phyloP scores from a whole-genome alignment of 2,888 invertebrate species.

The Meiosimyza platycephala region DNA sequence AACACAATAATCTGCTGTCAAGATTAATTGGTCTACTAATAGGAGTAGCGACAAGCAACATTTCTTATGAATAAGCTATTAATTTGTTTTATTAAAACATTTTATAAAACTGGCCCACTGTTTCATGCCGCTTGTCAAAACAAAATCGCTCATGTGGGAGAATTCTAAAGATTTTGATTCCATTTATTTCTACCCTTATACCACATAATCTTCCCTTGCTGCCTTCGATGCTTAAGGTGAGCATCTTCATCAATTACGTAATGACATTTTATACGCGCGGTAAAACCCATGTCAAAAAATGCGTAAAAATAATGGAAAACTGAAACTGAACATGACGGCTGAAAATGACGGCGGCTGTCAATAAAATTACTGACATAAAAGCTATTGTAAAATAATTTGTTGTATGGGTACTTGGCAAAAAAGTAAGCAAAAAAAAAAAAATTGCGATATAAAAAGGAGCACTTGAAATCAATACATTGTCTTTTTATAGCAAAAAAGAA shows the following conservation, averaged over 20 bases:
- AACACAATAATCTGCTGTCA: too few species aligned
- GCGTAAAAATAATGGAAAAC: conserved; percentile 9
- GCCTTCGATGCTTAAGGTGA: neutral
- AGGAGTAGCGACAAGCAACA: too few species aligned
- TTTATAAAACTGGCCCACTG: neutral
- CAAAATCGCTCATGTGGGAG: too few species aligned
- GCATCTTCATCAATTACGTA: conserved; percentile 20
- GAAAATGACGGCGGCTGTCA: conserved; percentile 21
- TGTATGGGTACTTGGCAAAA: conserved; percentile 31
- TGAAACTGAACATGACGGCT: conserved; percentile 7
- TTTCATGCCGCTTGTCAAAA: neutral
- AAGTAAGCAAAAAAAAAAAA: conserved; percentile 15
- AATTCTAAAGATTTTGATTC: neutral
- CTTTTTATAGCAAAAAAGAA: too few species aligned
- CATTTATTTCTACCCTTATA: neutral
- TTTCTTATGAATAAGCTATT: too few species aligned
- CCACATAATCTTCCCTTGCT: neutral
- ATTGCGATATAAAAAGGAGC: too few species aligned
- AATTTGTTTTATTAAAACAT: neutral
- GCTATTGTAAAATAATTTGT: neutral
- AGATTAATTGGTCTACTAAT: too few species aligned
- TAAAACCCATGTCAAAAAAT: conserved; percentile 28
- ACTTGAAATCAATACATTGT: too few species aligned
- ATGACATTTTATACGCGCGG: conserved; percentile 14
- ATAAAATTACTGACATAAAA: conserved; percentile 5